Base-by-base conservation (phyloP, 2,113 vertebrate genomes). In the Myrmophylax atrothorax region DNA sequence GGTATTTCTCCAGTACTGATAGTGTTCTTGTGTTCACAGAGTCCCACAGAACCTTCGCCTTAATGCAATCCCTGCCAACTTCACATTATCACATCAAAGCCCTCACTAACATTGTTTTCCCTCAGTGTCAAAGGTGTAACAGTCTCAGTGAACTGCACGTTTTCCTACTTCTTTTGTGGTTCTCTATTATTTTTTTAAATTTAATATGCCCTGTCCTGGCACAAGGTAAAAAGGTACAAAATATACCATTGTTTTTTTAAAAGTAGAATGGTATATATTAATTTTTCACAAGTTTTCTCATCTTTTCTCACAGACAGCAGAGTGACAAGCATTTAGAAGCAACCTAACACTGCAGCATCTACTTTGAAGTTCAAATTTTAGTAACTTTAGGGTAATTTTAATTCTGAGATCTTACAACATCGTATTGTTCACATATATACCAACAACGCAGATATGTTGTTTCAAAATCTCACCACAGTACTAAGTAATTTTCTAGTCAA, bases 81-180 rank as follows among this genome's bases (percentile, higher is more conserved):
- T 97, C 94, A 98, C 97, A 97, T 97, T 93, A 88, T 93, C 70
- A 97, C 98, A 98, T 98, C 98, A 98, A 98, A 99, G 98, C 74
- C 86, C 91, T 90, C 77, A 47, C 96, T 93, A 96, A 92, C 95
- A 95, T 96, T 96, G 90, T 94, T 96, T 91, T 94, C 82, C 87
- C 76, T 95, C 64, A 28, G 83, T 96, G 94, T 95, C 89, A 97
- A 94, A 93, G 89, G 94, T 96, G 64, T 59, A 95, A 86, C 53
- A 59, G 77, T 37, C 56, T 66, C 60, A 4, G 63, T n/a, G 69
- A 90, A 78, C 78, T 84, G 83, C 83, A 84, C 2, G 0, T 66
- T 94, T 93, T 80, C 52, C 77, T 72, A 18, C n/a, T 80, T 68
- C 56, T 73, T 58, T 74, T 74, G 53, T 42, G 20, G 31, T 47